Conservation (phyloP, 2,113 vertebrate genomes). For the Sinocyclocheilus grahami region DNA sequence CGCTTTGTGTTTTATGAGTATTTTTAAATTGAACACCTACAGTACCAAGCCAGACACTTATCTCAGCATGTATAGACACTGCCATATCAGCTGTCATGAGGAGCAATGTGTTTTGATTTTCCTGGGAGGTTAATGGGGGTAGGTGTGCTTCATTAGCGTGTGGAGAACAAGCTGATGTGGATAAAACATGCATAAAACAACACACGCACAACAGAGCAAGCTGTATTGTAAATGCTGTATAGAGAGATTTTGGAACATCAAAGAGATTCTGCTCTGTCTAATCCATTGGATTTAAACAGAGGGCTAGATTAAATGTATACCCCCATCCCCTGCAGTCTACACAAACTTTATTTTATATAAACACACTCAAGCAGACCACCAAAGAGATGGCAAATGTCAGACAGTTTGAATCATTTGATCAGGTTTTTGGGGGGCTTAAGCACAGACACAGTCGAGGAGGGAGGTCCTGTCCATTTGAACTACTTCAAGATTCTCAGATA, state of each 20-base stretch:
- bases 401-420: constrained; percentile 66
- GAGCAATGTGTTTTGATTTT: constrained; percentile 51
- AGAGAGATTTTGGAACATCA: constrained; percentile 63
- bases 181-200: constrained; percentile 13
- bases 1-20: constrained; percentile 48
- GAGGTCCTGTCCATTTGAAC: constrained; percentile 51
- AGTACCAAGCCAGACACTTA: constrained; percentile 11
- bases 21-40: constrained; percentile 63
- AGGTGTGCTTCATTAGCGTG: constrained; percentile 72
- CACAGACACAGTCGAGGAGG: constrained; percentile 49
- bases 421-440: constrained; percentile 59
- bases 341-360: constrained; percentile 55
- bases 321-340: background rate
- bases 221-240: constrained; percentile 26
- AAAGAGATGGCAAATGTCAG: constrained; percentile 67
- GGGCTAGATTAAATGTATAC: constrained; percentile 53
- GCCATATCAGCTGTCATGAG: constrained; percentile 47
- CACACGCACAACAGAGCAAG: background rate
- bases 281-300: constrained; percentile 60
- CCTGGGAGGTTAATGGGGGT: constrained; percentile 67
- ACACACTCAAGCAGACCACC: constrained; percentile 58
- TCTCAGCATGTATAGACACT: constrained; percentile 28
- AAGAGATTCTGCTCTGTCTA: constrained; percentile 66
- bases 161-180: constrained; percentile 47
- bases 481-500: constrained; percentile 57